These are phyloP conservation scores for Apodemia hepburni DNA, from an alignment of 2,888 invertebrate genomes.

Conservation along the genomic window DNA sequence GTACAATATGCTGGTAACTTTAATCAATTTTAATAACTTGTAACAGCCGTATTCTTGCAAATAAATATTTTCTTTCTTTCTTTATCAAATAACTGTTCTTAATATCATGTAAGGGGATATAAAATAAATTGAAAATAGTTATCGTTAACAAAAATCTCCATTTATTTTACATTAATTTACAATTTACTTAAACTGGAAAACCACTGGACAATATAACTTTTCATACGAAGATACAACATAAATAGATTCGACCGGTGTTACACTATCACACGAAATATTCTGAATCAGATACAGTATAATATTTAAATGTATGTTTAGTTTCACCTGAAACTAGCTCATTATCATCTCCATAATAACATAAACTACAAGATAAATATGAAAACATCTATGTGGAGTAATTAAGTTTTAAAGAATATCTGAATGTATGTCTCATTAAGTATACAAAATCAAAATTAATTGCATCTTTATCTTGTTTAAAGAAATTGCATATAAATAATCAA, in stretches of 20 bases:
- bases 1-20: too few species aligned
- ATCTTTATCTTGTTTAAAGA: not conserved
- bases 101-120: not conserved
- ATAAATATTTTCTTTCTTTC: too few species aligned
- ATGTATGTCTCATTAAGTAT: not conserved
- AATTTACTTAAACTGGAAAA: constrained; percentile 64
- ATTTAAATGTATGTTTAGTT: constrained; percentile 16
- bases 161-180: constrained; percentile 80
- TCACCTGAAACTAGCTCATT: not conserved
- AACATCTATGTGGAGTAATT: not conserved
- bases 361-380: constrained; percentile 4
- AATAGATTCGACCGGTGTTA: constrained; percentile 6
- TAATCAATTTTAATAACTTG: too few species aligned
- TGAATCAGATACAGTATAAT: constrained; percentile 24
- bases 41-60: too few species aligned
- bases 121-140: constrained; percentile 20
- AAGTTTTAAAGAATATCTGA: not conserved
- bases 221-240: constrained; percentile 50
- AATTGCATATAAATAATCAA: not conserved
- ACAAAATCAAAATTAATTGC: not conserved
- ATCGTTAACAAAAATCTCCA: constrained; percentile 72
- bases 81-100: not conserved
- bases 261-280: constrained; percentile 34
- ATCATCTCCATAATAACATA: not conserved
- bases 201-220: constrained; percentile 70